Conservation (phyloP, 2,888 invertebrate species). For the Thera obeliscata region DNA sequence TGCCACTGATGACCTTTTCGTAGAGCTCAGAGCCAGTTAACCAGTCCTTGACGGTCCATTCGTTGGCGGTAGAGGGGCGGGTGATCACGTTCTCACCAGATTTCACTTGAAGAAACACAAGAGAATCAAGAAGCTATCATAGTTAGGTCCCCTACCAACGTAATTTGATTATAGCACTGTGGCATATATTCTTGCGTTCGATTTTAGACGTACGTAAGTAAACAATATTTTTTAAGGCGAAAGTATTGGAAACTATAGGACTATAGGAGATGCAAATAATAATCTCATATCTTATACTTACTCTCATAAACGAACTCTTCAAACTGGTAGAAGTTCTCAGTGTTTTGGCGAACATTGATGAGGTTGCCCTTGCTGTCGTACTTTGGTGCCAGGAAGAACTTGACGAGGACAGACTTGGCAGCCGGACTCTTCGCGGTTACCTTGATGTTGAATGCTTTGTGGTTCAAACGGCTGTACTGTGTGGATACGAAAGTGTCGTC, state of each 20-base stretch:
- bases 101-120: conserved; percentile 26
- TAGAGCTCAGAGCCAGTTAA: conserved; percentile 29
- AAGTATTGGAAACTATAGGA: no score
- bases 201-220: no score
- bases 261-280: no score
- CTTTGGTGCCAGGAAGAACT: conserved; percentile 88
- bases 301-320: conserved; percentile 81
- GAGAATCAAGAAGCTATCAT: neutral
- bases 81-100: conserved; percentile 33
- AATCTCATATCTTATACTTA: conserved; percentile 12
- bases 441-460: conserved; percentile 87
- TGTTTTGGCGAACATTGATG: conserved; percentile 80
- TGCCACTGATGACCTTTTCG: conserved; percentile 26
- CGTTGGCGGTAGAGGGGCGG: conserved; percentile 30
- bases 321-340: conserved; percentile 84
- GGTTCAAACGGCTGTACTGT: conserved; percentile 87
- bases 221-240: no score
- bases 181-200: no score
- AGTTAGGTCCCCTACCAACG: no score
- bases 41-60: conserved; percentile 34
- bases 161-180: no score
- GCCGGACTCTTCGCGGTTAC: conserved; percentile 85
- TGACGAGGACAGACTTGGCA: conserved; percentile 79
- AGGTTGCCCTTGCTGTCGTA: conserved; percentile 83
- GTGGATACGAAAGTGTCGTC: conserved; percentile 81